Evolutionary conservation across 1,140 invertebrate genomes (phyloP).

Genomic region (Drosophila fuyamai): DNA sequence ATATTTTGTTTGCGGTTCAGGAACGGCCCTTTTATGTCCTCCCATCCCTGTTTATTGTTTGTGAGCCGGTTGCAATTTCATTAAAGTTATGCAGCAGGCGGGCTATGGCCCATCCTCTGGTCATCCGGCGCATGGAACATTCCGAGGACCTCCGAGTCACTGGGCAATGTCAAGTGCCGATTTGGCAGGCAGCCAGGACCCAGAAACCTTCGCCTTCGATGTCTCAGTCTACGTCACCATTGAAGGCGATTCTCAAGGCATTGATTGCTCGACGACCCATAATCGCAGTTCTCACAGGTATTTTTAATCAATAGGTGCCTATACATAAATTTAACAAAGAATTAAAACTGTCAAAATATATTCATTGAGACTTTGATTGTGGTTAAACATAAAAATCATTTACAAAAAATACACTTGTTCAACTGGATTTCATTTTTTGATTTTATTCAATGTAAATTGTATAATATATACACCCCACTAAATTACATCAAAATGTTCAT

Average conservation of each 20-base stretch:
- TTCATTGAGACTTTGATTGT: no score
- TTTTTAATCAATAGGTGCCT: slow-evolving; percentile 2
- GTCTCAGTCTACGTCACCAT: slow-evolving; percentile 34
- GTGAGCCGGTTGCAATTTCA: slow-evolving; percentile 54
- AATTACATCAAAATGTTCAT: no score
- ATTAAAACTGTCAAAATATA: no score
- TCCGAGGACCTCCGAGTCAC: slow-evolving; percentile 45
- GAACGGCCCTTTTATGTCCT: not conserved
- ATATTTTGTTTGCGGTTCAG: slow-evolving; percentile 52
- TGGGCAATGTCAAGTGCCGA: slow-evolving; percentile 63
- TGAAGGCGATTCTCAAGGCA: slow-evolving; percentile 45
- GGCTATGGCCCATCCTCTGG: slow-evolving; percentile 1
- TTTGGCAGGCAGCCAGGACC: slow-evolving; percentile 66
- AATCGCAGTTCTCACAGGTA: slow-evolving; percentile 8
- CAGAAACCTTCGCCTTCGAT: slow-evolving; percentile 48
- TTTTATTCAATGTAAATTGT: no score
- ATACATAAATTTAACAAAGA: no score
- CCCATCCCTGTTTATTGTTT: slow-evolving; percentile 17
- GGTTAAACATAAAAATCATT: no score
- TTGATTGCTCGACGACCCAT: slow-evolving; percentile 26
- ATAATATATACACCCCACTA: no score
- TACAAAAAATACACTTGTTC: no score
- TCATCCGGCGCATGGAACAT: slow-evolving; percentile 5
- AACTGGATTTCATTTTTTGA: no score
- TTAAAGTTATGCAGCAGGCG: slow-evolving; percentile 61